Evolutionary conservation across 2,113 vertebrate species (phyloP), one percentile per base, ranked within the genome.

Genomic region (Mirza zaza): DNA sequence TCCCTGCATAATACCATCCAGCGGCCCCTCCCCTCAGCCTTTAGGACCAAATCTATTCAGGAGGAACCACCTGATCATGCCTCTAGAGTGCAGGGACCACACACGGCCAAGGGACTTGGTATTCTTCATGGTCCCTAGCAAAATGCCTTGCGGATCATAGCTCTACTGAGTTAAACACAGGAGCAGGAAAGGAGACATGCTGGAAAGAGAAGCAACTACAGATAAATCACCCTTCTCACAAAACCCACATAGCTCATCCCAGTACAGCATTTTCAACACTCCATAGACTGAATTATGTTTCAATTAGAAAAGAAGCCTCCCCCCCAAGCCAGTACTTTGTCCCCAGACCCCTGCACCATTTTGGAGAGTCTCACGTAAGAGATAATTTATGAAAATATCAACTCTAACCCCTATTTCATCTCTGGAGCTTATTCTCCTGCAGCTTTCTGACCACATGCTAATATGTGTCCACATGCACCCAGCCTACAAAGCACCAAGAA

Each of bases 391-490:
- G 68, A 83, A 96, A 67, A 29, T 15, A 87, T 52, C 52, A 70
- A 87, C 34, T 61, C 63, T 75, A 75, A 75, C 34, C 32, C 18
- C 70, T n/a, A 42, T 34, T 71, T 59, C 61, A 42, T 73, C n/a
- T 85, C 73, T 52, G 57, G 65, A 57, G 79, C 79, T 87, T 71
- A 80, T 83, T 85, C 36, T 87, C 55, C 87, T 42, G 52, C 6
- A n/a, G 52, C n/a, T 94, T 88, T 91, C 61, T 86, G 93, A 89
- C 63, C 57, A 94, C 94, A 83, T 75, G 86, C 79, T 76, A 83
- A 32, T 81, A 59, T 11, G 36, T 73, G 75, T 48, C 65, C 80
- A 70, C 57, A 81, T 39, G 27, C 4, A 32, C 76, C 36, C n/a
- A 86, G 48, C 48, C 83, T 63, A 89, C 15, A 73, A 82, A 91